Evolutionary conservation across 1,140 invertebrate genomes (phyloP), one percentile per base, ranked within the genome.

Genomic region (Xylocopa sonorina): DNA sequence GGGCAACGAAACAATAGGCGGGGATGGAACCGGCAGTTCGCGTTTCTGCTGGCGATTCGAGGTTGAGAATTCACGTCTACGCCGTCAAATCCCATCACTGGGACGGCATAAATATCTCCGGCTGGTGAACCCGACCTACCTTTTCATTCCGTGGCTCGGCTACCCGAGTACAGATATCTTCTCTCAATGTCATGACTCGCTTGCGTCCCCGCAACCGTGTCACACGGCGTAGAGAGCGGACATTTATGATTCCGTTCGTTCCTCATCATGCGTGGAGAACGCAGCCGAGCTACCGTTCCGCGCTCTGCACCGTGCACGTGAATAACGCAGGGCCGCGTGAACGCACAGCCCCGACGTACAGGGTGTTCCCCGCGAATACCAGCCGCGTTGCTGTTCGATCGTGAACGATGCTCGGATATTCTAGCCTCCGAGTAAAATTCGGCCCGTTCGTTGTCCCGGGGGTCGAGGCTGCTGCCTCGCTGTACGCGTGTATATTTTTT

Each of bases 181-280:
- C 83, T 76, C 81, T 66, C 81, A 57, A 41, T 50, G 82, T 78
- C 76, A 78, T 34, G 72, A 67, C 60, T 75, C 51, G 72, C 41
- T 50, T 46, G 27, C 38, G 51, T 83, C 62, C 81, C 77, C 43
- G 60, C 51, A 57, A 51, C 41, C 74, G 58, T 71, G 74, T 82
- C 68, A 69, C 55, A 34, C 27, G 16, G 48, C 50, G 48, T 50
- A 79, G 57, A 53, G 55, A 80, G 74, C 66, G 71, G 71, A 80
- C 80, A 82, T 86, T 86, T 81, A 83, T 86, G 82, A 86, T 86
- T 81, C 78, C 69, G 63, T 73, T 60, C 75, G 81, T 81, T 87
- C 66, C 78, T 84, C 84, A 81, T 82, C 62, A 72, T 63, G 78
- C 62, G 62, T 55, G 58, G 76, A 64, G 63, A 57, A 60, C 78